Conservation (phyloP, 2,888 invertebrate species). For the Phanerotoma sp. region DNA sequence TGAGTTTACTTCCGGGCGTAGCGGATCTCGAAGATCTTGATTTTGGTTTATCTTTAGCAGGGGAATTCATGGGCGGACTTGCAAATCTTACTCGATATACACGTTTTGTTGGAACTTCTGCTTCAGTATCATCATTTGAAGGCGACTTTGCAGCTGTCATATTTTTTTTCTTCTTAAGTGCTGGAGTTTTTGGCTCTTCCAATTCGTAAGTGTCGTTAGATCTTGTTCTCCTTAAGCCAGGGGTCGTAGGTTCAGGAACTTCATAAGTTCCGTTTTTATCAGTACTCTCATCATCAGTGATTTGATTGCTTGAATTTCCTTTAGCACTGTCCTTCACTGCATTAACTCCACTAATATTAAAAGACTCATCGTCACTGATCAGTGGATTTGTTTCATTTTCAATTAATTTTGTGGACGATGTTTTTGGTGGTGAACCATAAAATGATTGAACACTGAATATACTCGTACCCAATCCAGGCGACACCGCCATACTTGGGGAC, state of each 20-base stretch:
- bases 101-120: constrained; percentile 35
- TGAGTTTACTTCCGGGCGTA: constrained; percentile 29
- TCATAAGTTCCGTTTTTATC: constrained; percentile 31
- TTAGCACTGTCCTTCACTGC: constrained; percentile 25
- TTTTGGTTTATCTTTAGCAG: background rate
- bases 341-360: constrained; percentile 12
- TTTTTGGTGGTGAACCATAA: constrained; percentile 16
- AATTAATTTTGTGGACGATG: constrained; percentile 9
- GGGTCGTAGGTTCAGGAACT: constrained; percentile 30
- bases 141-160: background rate
- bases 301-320: no score
- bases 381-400: constrained; percentile 29
- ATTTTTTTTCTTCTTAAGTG: constrained; percentile 17
- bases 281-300: background rate
- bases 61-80: constrained; percentile 23
- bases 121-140: constrained; percentile 38
- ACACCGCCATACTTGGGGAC: constrained; percentile 20
- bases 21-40: constrained; percentile 6
- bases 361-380: constrained; percentile 28
- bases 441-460: constrained; percentile 19
- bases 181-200: constrained; percentile 30
- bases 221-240: constrained; percentile 22
- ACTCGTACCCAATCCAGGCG: constrained; percentile 1
- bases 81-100: constrained; percentile 40
- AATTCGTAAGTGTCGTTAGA: constrained; percentile 31